Base-by-base conservation (phyloP, 2,113 vertebrate species). In the Blennius ocellaris region DNA sequence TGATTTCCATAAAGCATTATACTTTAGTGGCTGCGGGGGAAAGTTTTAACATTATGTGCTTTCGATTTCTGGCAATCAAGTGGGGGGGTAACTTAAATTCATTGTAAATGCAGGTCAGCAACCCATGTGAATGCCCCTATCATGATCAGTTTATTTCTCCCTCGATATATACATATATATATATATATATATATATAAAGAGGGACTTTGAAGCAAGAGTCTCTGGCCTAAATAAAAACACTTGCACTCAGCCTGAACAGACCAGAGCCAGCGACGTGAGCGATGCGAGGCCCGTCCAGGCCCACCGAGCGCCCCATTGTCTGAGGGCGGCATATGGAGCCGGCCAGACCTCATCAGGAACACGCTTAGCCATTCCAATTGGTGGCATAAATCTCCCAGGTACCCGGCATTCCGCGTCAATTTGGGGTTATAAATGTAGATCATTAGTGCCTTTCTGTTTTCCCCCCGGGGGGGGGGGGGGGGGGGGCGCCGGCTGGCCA, bases 381-480 rank as follows among this genome's bases (percentile, higher is more conserved):
- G 73, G 65, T 62, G 57, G 79, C 71, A 87, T 92, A 87, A 89
- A 90, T 92, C 86, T 89, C 87, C 67, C 67, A 87, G 84, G 88
- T 88, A 83, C 60, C 79, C 43, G 10, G 73, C 80, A 69, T 86
- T 88, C 65, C 58, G 77, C 11, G 84, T 87, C 87, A 88, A 88
- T 91, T 87, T 89, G 79, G 58, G 74, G 69, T 89, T 91, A 84
- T 90, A 87, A 90, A 91, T 91, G 85, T 84, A 80, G 74, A 79
- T 88, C 84, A 93, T 92, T 90, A 93, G 76, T 71, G 73, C 68
- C 44, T 72, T 47, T 79, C 59, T 81, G 57, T 69, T 84, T 72
- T n/a, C n/a, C 85, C 81, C 59, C 80, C 40, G 64, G 52, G n/a
- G n/a, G n/a, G n/a, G n/a, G n/a, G n/a, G n/a, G n/a, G n/a, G n/a